Conservation (phyloP, 2,113 vertebrate species). For the Oreochromis tanganicae region DNA sequence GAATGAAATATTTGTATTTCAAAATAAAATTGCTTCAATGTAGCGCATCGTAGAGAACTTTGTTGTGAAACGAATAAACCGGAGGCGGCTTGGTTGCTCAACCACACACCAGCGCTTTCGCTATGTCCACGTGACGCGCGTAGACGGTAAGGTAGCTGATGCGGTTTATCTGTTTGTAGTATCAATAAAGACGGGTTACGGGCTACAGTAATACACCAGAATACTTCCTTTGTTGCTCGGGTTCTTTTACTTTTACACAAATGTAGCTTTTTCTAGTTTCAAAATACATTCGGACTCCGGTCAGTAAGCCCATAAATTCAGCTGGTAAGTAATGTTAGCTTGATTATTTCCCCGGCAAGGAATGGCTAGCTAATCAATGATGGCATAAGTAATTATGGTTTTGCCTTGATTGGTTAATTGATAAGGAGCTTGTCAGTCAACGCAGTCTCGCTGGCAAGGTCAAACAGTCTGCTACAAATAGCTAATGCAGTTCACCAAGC, state of each 20-base stretch:
- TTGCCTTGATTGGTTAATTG: neutral
- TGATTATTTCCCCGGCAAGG: neutral
- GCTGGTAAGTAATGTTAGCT: conserved; percentile 35
- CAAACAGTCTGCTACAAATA: neutral
- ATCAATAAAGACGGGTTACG: neutral
- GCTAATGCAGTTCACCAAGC: conserved; percentile 15
- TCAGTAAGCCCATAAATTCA: neutral
- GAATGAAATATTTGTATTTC: neutral
- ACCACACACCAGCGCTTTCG: neutral
- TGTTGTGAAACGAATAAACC: neutral
- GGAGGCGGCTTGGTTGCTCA: neutral
- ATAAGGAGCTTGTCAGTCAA: neutral
- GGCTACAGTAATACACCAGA: neutral
- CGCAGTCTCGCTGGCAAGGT: neutral
- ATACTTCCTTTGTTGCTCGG: neutral
- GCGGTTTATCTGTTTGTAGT: neutral
- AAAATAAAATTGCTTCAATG: neutral
- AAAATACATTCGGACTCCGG: neutral
- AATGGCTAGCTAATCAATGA: neutral
- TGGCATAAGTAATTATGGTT: neutral
- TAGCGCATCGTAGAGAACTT: accelerated
- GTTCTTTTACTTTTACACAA: neutral
- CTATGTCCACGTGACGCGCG: conserved; percentile 23
- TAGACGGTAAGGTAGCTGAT: neutral
- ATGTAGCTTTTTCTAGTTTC: conserved; percentile 2